Conservation (phyloP, 2,797 vertebrate genomes). For the Paramormyrops hopkinsi region DNA sequence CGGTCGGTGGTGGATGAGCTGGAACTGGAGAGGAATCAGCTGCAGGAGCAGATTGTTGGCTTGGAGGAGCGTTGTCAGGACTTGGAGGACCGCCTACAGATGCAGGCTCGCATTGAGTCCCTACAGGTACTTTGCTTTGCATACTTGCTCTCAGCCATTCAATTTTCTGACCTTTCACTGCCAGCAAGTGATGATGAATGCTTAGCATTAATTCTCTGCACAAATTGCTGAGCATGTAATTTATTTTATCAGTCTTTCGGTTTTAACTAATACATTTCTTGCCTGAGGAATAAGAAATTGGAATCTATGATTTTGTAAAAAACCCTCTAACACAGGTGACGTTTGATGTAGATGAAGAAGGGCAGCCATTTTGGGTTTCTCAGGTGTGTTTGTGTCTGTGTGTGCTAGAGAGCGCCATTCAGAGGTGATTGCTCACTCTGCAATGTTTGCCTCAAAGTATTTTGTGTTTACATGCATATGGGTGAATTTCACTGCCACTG, state of each 20-base stretch:
- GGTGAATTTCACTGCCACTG: conserved; percentile 27
- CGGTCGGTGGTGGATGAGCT: conserved; percentile 80
- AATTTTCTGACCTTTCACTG: neutral
- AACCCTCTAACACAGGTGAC: conserved; percentile 84
- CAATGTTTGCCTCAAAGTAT: conserved; percentile 42
- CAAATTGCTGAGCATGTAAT: neutral
- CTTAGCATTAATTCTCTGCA: neutral
- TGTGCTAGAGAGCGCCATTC: conserved; percentile 54
- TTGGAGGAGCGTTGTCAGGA: conserved; percentile 80
- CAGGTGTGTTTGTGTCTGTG: conserved; percentile 76
- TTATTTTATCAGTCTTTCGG: neutral
- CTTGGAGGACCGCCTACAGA: conserved; percentile 77
- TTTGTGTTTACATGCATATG: conserved; percentile 30
- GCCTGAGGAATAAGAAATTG: conserved; percentile 18
- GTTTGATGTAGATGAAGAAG: conserved; percentile 89
- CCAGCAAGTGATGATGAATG: neutral
- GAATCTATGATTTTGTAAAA: conserved; percentile 62
- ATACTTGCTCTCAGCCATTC: neutral
- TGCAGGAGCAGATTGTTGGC: conserved; percentile 83
- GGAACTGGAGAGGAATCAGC: conserved; percentile 83
- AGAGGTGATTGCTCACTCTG: conserved; percentile 65
- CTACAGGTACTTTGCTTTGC: conserved; percentile 67
- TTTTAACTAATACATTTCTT: neutral
- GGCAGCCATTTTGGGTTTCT: conserved; percentile 66
- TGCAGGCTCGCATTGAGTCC: conserved; percentile 76